phyloP scores from a whole-genome alignment of 2,113 vertebrate species.

The Uria aalge region DNA sequence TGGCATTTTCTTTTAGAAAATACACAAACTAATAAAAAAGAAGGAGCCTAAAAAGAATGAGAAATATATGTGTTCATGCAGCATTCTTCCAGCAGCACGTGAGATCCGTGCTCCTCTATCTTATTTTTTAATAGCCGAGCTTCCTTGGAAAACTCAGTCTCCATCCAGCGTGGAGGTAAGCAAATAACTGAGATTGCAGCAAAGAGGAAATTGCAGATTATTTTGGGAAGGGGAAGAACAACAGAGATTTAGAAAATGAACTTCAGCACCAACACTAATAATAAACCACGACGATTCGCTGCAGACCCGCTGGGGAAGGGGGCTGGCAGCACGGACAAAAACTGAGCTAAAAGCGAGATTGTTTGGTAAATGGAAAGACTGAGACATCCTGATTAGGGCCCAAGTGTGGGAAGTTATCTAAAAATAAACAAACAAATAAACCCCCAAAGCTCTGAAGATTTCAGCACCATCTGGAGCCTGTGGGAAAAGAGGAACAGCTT shows the following conservation, averaged over 20 bases:
- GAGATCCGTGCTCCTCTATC: background rate
- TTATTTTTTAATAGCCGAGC: background rate
- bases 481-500: background rate
- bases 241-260: background rate
- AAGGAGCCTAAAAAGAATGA: background rate
- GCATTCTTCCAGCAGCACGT: background rate
- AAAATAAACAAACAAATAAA: conserved; percentile 48
- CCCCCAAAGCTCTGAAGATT: background rate
- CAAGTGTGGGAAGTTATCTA: background rate
- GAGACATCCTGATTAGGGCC: background rate
- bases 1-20: background rate
- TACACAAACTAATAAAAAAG: background rate
- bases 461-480: conserved; percentile 16
- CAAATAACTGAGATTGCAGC: background rate
- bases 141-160: background rate
- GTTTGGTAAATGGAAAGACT: background rate
- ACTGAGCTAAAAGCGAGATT: background rate
- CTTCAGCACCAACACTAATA: background rate
- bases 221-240: background rate
- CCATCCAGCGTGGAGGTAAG: background rate
- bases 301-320: background rate
- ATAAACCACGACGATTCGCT: background rate
- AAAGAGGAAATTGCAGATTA: background rate
- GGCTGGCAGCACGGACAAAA: background rate
- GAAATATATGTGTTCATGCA: background rate